These are phyloP conservation scores for Drosophila lowei DNA, from an alignment of 1,140 invertebrate species.

Conservation along the genomic window DNA sequence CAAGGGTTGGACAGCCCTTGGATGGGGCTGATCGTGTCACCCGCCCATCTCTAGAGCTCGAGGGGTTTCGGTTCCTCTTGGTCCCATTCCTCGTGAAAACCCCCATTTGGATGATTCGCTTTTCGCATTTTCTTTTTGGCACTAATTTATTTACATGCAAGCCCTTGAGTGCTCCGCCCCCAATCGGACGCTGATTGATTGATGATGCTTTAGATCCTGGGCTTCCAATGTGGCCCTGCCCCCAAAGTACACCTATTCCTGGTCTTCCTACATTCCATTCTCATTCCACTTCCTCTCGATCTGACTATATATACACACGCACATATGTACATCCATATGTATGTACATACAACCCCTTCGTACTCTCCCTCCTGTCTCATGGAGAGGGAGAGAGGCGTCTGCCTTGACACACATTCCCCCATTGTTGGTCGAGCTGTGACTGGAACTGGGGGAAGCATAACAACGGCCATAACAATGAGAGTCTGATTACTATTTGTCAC, in stretches of 20 bases:
- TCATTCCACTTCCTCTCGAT: too few species aligned
- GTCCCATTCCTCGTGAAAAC: not conserved
- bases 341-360: not conserved
- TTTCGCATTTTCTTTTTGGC: constrained; percentile 58
- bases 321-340: too few species aligned
- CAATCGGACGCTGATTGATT: constrained; percentile 66
- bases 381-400: not conserved
- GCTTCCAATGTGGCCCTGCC: not conserved
- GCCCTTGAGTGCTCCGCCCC: constrained; percentile 51
- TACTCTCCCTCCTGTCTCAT: too few species aligned
- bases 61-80: not conserved
- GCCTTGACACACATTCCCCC: constrained; percentile 13
- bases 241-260: not conserved
- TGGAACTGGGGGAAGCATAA: constrained; percentile 4
- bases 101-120: constrained; percentile 13
- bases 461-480: constrained; percentile 17
- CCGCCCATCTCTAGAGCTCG: not conserved
- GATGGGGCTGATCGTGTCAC: constrained; percentile 10
- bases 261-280: too few species aligned
- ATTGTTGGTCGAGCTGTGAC: constrained; percentile 2
- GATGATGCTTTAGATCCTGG: constrained; percentile 51
- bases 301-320: too few species aligned
- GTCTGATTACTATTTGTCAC: constrained; percentile 57
- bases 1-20: too few species aligned
- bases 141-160: constrained; percentile 69